Evolutionary conservation across 2,888 invertebrate species (phyloP), one percentile per base, ranked within the genome.

Genomic region (Herminia tarsipennalis): DNA sequence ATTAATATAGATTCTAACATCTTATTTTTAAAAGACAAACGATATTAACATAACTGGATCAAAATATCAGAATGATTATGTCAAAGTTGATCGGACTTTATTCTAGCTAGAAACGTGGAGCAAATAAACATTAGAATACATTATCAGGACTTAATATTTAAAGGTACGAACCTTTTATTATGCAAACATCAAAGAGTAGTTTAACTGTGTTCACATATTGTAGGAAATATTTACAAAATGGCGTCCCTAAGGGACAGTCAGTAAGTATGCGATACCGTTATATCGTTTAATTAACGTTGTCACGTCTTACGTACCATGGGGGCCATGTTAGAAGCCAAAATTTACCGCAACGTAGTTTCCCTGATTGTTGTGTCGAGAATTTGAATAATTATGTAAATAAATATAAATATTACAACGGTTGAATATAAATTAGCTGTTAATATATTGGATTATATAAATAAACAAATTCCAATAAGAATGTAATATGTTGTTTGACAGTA

Each of bases 281-380:
- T 70, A 68, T 71, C 68, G 72, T 78, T 80, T 83, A 83, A 84
- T 82, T 81, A 82, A 82, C 71, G 66, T 72, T 79, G 76, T 78
- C 83, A 80, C 78, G 80, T 82, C 70, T 76, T 68, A 64, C 64
- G 63, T 16, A 10, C 40, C 38, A 37, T 43, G 43, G 25, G n/a
- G 30, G 42, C 30, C 39, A 17, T 42, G 25, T 13, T 40, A 29
- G 43, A 32, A 49, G 8, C 46, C 48, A 21, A 63, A 41, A 53
- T 54, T 35, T 42, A 60, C 42, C 42, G 47, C 57, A 47, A 56
- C 55, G 56, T 58, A 68, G 59, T 64, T 68, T 66, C 44, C 54
- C 50, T 49, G 58, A 64, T 44, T 56, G 54, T 54, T 34, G 29
- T 46, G 25, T 30, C 9, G 22, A 54, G 25, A 40, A 52, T 46